Evolutionary conservation across 2,888 invertebrate genomes (phyloP), one percentile per base, ranked within the genome.

Genomic region (Scotopteryx bipunctaria): DNA sequence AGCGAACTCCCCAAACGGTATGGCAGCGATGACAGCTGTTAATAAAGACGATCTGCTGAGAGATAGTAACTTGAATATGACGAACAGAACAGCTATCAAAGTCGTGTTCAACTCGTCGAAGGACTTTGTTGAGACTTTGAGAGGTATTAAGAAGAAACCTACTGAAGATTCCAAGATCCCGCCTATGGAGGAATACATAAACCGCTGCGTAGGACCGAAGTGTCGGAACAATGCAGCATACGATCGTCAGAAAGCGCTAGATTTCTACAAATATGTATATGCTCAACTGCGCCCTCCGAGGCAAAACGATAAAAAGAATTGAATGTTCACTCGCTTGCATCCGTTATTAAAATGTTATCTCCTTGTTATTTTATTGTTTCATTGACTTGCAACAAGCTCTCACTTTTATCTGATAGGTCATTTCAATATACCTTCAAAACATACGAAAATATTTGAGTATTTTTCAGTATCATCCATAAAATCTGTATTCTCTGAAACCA

Each of bases 221-320:
- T 88, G 90, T 49, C 73, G 82, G 9, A 84, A 78, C 42, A 84
- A 78, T 37, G 79, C 71, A 1, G 83, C 82, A 0, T 81, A 87
- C 56, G 84, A 91, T 54, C 82, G 68, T 46, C 88, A 89, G 57
- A 88, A 85, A 66, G 91, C 91, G 6, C 69, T 91, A 35, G 89
- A 91, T 58, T 91, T 90, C 63, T 91, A 91, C 63, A 91, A 87
- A 72, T 90, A 89, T 56, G 83, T 91, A 2, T 91, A 89, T 63
- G 86, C 90, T 2, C 91, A 91, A 53, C 58, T 91, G 25, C 76
- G 89, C 8, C 70, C 82, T 14, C 87, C 87, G 14, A 74, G 74
- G 56, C 73, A 62, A 42, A 76, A 65, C 25, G 78, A 78, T 56
- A 76, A 76, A 62, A 77, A 73, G 59, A 72, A 75, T 42, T 74